A percentile compares a stretch with the other conserved stretches of the same genome.
Conservation (phyloP, 2,888 invertebrate species). For the Zhuqinia jingwanae region DNA sequence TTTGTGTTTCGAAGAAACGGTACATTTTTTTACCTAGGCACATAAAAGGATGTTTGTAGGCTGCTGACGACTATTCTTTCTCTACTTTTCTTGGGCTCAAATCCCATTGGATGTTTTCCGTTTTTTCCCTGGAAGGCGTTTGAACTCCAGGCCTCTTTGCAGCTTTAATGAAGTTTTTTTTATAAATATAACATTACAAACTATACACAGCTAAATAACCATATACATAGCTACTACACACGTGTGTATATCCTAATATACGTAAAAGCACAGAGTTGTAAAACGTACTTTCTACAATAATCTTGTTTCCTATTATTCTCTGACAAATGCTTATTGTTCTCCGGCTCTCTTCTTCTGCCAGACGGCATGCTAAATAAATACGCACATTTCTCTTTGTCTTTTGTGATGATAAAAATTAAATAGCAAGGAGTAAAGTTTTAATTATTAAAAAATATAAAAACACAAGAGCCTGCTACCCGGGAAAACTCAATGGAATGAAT, state of each 20-base stretch:
- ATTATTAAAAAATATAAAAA: conserved; percentile 30
- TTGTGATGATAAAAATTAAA: conserved; percentile 39
- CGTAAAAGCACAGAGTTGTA: no score
- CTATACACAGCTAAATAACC: no score
- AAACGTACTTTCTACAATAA: no score
- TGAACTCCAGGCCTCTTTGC: background rate
- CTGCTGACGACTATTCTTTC: no score
- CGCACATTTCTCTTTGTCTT: conserved; percentile 39
- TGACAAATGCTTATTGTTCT: conserved; percentile 4
- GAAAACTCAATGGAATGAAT: conserved; percentile 37
- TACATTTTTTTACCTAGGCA: background rate
- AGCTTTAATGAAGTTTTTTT: background rate
- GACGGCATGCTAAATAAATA: background rate
- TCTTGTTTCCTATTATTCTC: background rate
- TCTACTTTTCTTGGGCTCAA: background rate
- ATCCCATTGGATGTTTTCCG: background rate
- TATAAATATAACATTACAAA: no score
- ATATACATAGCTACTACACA: no score
- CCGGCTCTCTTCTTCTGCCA: background rate
- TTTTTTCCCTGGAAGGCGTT: background rate
- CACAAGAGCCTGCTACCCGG: background rate
- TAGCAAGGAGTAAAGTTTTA: conserved; percentile 45
- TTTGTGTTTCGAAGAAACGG: no score
- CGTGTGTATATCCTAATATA: no score
- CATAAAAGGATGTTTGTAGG: background rate